Evolutionary conservation across 2,888 invertebrate genomes (phyloP), one percentile per base, ranked within the genome.

Genomic region (Coenonympha arcania): DNA sequence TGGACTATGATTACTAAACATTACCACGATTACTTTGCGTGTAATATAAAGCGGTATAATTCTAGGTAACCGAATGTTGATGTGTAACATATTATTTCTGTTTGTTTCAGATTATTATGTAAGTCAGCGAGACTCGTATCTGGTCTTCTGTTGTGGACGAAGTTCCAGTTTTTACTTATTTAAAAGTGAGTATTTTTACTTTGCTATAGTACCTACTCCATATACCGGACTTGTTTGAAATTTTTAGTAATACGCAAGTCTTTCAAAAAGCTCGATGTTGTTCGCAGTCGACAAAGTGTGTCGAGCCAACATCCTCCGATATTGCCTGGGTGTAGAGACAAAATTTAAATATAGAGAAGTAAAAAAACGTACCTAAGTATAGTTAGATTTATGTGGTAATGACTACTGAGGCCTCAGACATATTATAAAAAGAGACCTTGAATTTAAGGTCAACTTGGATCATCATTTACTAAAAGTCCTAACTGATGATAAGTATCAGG

Each of bases 81-180:
- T 28, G 22, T 33, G 16, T 37, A 30, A 30, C 18, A 43, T 36
- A 20, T n/a, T n/a, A n/a, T 31, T 51, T 49, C 36, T 49, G 26
- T 43, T 50, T 55, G 53, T 56, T 56, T 42, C 46, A 56, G 56
- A 48, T 56, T 51, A 48, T 56, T 51, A 55, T 52, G 56, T 52
- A 52, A 56, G 39, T n/a, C 39, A 8, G 13, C 8, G 3, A 24
- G 48, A 33, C 46, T 31, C 33, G 33, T 13, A 45, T 37, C 48
- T 37, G 45, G 46, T 48, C 44, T 42, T 37, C 24, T 39, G 34
- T 15, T 30, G 36, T 45, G 46, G 48, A 31, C 42, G 43, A 26
- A 34, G 39, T 43, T 46, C 50, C 49, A 20, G 19, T 49, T 44
- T n/a, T 47, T 53, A 39, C 48, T 16, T 37, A 44, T 34, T 55